These are phyloP conservation scores for Epicauta chinensis DNA, from an alignment of 1,140 invertebrate species.

Conservation along the genomic window DNA sequence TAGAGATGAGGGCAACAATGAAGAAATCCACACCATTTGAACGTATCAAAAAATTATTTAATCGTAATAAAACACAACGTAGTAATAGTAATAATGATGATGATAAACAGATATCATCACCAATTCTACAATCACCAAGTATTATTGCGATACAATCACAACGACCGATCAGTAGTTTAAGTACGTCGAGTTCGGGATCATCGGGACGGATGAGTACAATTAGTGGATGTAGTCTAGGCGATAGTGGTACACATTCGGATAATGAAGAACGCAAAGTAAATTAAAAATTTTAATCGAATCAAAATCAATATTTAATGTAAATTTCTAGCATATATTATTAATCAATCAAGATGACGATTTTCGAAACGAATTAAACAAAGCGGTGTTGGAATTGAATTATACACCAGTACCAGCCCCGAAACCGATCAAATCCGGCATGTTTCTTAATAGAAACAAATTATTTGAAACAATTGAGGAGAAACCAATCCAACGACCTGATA, in stretches of 20 bases:
- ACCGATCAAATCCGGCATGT: slow-evolving; percentile 28
- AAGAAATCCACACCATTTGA: slow-evolving; percentile 73
- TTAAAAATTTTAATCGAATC: neutral
- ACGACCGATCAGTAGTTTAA: slow-evolving; percentile 66
- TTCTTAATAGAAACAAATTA: slow-evolving; percentile 13
- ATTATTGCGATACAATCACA: slow-evolving; percentile 25
- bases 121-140: slow-evolving; percentile 12
- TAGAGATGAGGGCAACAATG: slow-evolving; percentile 59
- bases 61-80: slow-evolving; percentile 41
- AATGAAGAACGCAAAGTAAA: slow-evolving; percentile 66
- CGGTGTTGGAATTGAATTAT: slow-evolving; percentile 30
- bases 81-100: slow-evolving; percentile 5
- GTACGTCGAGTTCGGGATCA: slow-evolving; percentile 66
- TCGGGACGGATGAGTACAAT: slow-evolving; percentile 69
- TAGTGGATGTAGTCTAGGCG: slow-evolving; percentile 69
- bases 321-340: slow-evolving; percentile 32
- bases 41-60: slow-evolving; percentile 69
- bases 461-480: slow-evolving; percentile 33
- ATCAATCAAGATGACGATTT: slow-evolving; percentile 32
- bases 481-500: slow-evolving; percentile 20
- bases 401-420: slow-evolving; percentile 34
- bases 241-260: slow-evolving; percentile 79
- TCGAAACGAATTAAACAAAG: slow-evolving; percentile 30
- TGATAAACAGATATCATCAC: slow-evolving; percentile 15
- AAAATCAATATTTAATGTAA: too few relatives aligned